Base-by-base conservation (phyloP, 23 tunicate genomes). In the Ciona savignyi region DNA sequence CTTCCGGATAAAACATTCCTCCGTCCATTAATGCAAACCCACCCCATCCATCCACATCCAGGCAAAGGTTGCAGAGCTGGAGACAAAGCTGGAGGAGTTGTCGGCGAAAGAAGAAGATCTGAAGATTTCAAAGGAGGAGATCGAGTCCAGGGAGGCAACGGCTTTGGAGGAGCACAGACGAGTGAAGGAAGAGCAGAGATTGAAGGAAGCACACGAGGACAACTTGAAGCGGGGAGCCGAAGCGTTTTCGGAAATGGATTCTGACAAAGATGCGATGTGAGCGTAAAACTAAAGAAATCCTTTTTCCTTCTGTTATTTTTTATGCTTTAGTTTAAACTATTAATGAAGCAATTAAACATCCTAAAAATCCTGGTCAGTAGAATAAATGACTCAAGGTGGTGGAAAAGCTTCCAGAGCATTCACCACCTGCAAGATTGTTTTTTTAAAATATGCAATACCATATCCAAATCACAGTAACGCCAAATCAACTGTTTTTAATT, bases 211-310 rank as follows among this genome's bases (percentile, higher is more conserved):
- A 27, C 61, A 75, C 27, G 86, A 91, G 48, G 76, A 81, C 27
- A 76, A 85, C 51, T 19, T 72, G 15, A 76, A 77, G 34, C 30
- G 76, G 60, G 87, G 93, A 2, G 83, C 86, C 0, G 51, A 70
- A 61, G 90, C 97, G 32, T 91, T 91, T 76, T 62, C 80, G 1
- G 91, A 91, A 33, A 70, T 91, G 82, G 97, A 91, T 64, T 32
- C 75, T 3, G 85, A 91, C 60, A 84, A 85, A 76, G 91, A 91
- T 76, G 97, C 81, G 27, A 82, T 85, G 96, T 87, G 23, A 23
- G 29, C 23, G 23, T 33, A 30, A 6, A 63, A n/a, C 22, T 49
- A 49, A 49, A 49, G 19, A 49, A 20, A 11, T 20, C 21, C 20
- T 21, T 31, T 70, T 68, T 68, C 29, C 29, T 4, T 28, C 20